Conservation (phyloP, 2,888 invertebrate genomes). For the Argyresthia goedartella region DNA sequence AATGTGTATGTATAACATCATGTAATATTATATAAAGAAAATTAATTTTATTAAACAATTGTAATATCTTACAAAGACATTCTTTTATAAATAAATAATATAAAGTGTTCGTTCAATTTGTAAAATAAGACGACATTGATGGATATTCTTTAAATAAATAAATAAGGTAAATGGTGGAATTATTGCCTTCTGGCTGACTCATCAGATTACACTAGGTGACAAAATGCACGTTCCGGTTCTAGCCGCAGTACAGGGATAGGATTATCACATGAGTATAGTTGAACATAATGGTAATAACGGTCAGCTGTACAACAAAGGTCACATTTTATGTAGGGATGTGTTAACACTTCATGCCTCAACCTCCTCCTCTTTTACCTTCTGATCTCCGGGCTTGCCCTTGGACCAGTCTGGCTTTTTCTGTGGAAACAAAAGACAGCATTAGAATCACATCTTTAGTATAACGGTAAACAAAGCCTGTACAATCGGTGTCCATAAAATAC, state of each 20-base stretch:
- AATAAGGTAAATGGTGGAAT: constrained; percentile 5
- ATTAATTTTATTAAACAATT: constrained; percentile 61
- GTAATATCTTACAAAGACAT: constrained; percentile 62
- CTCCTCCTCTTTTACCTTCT: constrained; percentile 88
- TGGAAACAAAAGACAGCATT: constrained; percentile 38
- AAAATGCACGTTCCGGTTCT: constrained; percentile 7
- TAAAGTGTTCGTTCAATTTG: constrained; percentile 26
- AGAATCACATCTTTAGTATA: not conserved
- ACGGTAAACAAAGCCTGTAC: constrained; percentile 10
- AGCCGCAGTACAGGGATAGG: constrained; percentile 19
- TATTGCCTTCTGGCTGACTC: constrained; percentile 18
- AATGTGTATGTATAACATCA: constrained; percentile 36
- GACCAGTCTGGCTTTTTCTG: constrained; percentile 97
- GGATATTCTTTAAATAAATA: constrained; percentile 38
- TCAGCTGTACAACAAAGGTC: constrained; percentile 44
- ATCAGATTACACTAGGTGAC: constrained; percentile 13
- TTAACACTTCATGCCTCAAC: constrained; percentile 82
- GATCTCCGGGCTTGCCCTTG: constrained; percentile 90
- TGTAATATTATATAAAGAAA: constrained; percentile 57
- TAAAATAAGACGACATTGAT: constrained; percentile 30
- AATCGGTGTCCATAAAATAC: not conserved
- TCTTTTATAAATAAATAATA: constrained; percentile 54
- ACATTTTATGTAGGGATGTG: constrained; percentile 39
- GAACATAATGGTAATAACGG: constrained; percentile 33
- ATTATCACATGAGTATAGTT: constrained; percentile 35